phyloP scores from a whole-genome alignment of 2,888 invertebrate genomes.

The Teleogryllus oceanicus region DNA sequence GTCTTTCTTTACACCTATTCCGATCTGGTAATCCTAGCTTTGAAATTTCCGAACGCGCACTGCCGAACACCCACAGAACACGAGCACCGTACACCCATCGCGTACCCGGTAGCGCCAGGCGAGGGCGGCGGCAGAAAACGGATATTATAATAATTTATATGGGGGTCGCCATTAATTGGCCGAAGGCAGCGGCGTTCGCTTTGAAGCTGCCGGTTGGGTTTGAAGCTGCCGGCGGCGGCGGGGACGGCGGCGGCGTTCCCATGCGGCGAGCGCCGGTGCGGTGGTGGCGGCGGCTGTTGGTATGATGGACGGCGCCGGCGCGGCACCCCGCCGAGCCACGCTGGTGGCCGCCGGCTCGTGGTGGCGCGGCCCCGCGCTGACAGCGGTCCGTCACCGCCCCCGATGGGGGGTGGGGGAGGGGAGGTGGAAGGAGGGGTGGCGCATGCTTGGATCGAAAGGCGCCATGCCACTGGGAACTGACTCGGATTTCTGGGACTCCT shows the following conservation, averaged over 20 bases:
- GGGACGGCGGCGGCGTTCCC: background rate
- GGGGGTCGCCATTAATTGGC: background rate
- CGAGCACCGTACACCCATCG: too few species aligned
- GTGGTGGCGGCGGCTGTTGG: conserved; percentile 1
- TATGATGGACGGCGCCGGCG: conserved; percentile 9
- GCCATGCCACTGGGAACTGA: too few species aligned
- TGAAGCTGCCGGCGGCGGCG: background rate
- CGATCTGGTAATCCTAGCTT: too few species aligned
- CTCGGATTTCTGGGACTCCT: too few species aligned
- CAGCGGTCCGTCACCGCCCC: background rate
- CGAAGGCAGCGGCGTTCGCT: background rate
- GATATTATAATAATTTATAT: background rate
- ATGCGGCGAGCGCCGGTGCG: background rate
- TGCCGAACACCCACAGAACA: too few species aligned
- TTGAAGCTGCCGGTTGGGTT: background rate
- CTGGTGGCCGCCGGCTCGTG: background rate
- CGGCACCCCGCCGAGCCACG: background rate
- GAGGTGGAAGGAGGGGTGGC: too few species aligned
- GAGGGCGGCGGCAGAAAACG: background rate
- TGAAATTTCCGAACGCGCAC: too few species aligned
- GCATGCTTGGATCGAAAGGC: too few species aligned
- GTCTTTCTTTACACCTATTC: too few species aligned
- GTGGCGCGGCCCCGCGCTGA: background rate
- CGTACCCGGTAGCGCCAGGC: background rate
- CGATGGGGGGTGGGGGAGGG: background rate